A percentile compares a stretch with the other conserved stretches of the same genome.
phyloP scores from a whole-genome alignment of 2,113 vertebrate genomes.

The Psilopsiagon aymara region DNA sequence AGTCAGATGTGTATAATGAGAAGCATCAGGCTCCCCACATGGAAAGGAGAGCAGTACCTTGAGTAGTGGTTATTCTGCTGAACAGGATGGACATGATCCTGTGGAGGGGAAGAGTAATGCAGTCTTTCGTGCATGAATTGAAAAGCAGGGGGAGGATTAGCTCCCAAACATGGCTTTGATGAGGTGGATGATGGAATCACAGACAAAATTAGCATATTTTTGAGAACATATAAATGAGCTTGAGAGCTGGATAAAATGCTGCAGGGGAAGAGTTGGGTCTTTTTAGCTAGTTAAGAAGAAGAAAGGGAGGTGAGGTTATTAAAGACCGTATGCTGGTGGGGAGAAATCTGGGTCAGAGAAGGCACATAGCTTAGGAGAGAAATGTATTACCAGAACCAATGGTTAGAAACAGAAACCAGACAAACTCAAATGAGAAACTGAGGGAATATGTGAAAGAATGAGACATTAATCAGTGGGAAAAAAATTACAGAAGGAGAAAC shows the following conservation, averaged over 20 bases:
- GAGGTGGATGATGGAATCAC: background rate
- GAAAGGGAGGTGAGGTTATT: background rate
- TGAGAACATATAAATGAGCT: background rate
- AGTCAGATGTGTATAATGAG: too few species aligned
- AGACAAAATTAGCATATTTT: background rate
- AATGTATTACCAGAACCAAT: background rate
- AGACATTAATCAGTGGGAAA: background rate
- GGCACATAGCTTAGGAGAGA: background rate
- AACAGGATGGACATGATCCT: fast-evolving
- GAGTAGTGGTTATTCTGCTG: background rate
- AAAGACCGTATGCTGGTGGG: background rate
- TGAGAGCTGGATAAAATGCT: background rate
- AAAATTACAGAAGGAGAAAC: background rate
- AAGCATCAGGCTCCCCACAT: fast-evolving
- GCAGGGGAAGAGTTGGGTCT: background rate
- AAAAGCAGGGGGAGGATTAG: background rate
- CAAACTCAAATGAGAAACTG: background rate
- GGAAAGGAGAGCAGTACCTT: background rate
- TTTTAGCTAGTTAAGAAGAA: background rate
- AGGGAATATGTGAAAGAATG: background rate
- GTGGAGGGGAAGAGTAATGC: background rate
- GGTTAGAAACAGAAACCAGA: background rate
- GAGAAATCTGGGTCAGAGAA: background rate
- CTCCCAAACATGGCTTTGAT: background rate
- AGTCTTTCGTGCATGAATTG: background rate